Conservation (phyloP, 2,113 vertebrate genomes). For the Malurus alboscapulatus region DNA sequence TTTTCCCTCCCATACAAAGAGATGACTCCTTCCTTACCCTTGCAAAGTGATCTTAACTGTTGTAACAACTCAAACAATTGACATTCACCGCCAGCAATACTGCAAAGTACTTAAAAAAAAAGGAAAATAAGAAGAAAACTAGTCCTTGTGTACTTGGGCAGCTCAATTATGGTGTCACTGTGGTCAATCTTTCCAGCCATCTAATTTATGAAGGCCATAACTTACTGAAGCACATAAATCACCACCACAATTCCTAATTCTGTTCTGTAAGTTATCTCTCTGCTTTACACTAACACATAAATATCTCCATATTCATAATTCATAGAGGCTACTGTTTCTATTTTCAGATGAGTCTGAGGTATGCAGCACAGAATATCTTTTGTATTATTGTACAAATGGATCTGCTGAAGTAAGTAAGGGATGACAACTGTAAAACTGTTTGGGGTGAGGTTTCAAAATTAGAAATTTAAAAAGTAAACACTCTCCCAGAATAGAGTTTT, state of each 20-base stretch:
- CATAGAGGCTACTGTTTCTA: neutral
- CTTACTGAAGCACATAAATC: neutral
- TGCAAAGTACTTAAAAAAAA: neutral
- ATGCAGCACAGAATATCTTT: neutral
- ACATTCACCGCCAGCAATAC: neutral
- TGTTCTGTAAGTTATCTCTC: neutral
- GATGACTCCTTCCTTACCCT: neutral
- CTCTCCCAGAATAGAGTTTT: neutral
- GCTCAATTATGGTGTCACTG: neutral
- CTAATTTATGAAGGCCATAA: neutral
- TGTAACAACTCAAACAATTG: neutral
- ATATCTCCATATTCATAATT: neutral
- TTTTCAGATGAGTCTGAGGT: neutral
- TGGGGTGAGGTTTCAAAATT: neutral
- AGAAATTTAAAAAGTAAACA: neutral
- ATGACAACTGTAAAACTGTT: neutral
- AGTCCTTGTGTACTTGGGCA: rapidly evolving
- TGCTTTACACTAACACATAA: neutral
- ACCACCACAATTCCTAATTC: neutral
- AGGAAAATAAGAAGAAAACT: rapidly evolving
- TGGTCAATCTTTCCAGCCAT: neutral
- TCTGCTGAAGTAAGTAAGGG: neutral
- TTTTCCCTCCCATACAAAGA: neutral
- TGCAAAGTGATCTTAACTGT: neutral
- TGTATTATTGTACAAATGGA: rapidly evolving